Base-by-base conservation (phyloP, 2,888 invertebrate species). In the Brachyptera putata region DNA sequence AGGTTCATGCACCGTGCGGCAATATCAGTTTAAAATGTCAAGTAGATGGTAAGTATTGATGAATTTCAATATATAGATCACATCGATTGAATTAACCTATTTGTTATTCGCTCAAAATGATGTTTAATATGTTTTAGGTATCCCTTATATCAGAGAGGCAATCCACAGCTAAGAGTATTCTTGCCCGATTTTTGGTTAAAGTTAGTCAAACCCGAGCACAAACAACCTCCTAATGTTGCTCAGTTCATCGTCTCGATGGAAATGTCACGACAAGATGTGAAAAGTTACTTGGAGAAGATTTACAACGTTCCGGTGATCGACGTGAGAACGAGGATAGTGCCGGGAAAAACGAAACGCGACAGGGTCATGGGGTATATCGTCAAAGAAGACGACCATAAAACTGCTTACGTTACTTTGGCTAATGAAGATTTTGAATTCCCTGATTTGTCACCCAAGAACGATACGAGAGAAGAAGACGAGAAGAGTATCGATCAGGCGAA, bases 121-220 rank as follows among this genome's bases (percentile, higher is more conserved):
- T n/a, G n/a, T n/a, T n/a, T 30, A 30, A 7, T 7, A 30, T 11
- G 30, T 65, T 77, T 49, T 68, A 90, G 91, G 85, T 96, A 96
- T 77, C 96, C 95, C 1, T 70, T 95, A 34, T 96, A 91, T 75
- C 89, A 89, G 75, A 84, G 83, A 73, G 97, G 97, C 13, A 91
- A 92, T 74, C 97, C 98, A n/a, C 97, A 97, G 72, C 76, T 93
- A 30, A 79, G 97, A 61, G 82, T 97, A 9, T 95, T 94, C 74
- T 77, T 99, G 30, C 97, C 98, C 1, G 94, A 97, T 74, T 98
- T 98, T 76, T 98, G 95, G 94, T 85, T 99, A 86, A 97, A 96
- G 77, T 70, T 97, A 16, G 83, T 97, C 0, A 81, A 84, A 58
- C 86, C 92, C 1, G 69, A 73, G 2, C 66, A 74, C 16, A 79